Percentiles rank a stretch among this genome's conserved stretches.
Conservation (phyloP, 2,113 vertebrate species). For the Heterotis niloticus region DNA sequence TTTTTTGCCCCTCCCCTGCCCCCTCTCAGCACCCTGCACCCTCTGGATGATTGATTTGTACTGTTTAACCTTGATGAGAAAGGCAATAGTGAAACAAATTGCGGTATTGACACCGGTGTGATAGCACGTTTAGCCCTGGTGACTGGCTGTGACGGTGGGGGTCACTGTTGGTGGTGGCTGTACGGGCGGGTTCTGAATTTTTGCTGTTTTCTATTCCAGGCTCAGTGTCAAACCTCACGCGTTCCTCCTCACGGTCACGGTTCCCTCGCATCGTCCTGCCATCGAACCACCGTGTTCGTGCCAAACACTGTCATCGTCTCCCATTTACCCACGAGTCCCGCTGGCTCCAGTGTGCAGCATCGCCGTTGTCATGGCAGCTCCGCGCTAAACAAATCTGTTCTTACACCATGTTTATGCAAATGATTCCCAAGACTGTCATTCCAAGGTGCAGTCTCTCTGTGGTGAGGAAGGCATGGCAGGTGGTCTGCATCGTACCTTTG, state of each 20-base stretch:
- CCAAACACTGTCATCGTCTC: too few relatives aligned
- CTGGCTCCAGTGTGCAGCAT: neutral
- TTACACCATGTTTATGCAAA: neutral
- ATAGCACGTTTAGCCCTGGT: slow-evolving; percentile 57
- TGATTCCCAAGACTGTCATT: neutral
- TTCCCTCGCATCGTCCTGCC: too few relatives aligned
- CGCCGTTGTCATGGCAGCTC: neutral
- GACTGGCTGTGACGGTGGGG: slow-evolving; percentile 55
- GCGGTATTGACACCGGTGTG: slow-evolving; percentile 64
- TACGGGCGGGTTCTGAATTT: neutral
- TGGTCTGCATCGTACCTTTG: slow-evolving; percentile 48
- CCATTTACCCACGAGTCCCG: too few relatives aligned
- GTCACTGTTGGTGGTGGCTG: slow-evolving; percentile 41
- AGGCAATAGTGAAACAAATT: slow-evolving; percentile 68
- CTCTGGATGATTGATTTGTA: slow-evolving; percentile 68
- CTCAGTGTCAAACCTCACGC: neutral
- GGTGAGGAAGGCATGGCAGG: slow-evolving; percentile 43
- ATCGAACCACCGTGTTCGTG: too few relatives aligned
- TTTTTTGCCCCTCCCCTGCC: slow-evolving; percentile 1
- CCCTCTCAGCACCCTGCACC: slow-evolving; percentile 37
- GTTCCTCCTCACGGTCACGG: neutral
- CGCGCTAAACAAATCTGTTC: too few relatives aligned
- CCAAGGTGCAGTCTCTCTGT: slow-evolving; percentile 27
- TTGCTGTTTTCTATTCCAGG: slow-evolving; percentile 1
- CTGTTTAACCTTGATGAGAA: slow-evolving; percentile 71